Evolutionary conservation across 2,888 invertebrate species (phyloP), one percentile per base, ranked within the genome.

Genomic region (Heliconius hortense): DNA sequence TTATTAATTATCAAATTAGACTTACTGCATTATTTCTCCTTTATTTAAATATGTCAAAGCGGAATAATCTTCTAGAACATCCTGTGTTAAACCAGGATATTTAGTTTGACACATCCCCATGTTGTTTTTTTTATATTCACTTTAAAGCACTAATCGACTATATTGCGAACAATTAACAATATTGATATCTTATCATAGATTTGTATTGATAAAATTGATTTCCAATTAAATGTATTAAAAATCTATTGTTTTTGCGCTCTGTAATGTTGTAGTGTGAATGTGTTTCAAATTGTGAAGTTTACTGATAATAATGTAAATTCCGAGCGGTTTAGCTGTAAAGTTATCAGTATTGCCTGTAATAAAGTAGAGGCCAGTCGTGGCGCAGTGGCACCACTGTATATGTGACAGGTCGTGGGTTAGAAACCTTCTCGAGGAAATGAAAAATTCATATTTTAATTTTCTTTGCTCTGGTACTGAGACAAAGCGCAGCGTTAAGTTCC

Each of bases 21-120:
- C 95, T 95, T 88, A 96, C 96, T 95, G 89, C 71, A 95, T 82
- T 85, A 96, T 95, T 90, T 96, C 96, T 53, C 93, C 92, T 87
- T 95, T 95, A 74, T 87, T 95, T 75, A 96, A 87, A 88, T 95
- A 96, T 0, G 96, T 96, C 73, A 96, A 85, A 62, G 94, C 88
- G 0, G 91, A 87, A 81, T 96, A 96, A 71, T 96, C 96, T 77
- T 95, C 95, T 63, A 96, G 82, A 70, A 94, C 81, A 80, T 95
- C 95, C 83, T 95, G 90, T 1, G 95, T 95, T 68, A 96, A 86
- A 60, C 94, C 91, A 7, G 91, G 88, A 80, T 92, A 93, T 53
- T 82, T 78, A 11, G 89, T 90, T 66, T 93, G 91, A 11, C 87
- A 88, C 76, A 84, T 84, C 48, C 95, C 95, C 95, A 95, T 95